These are phyloP conservation scores for Sinopyrophorus schimmeli DNA, from an alignment of 2,888 invertebrate genomes.

Conservation along the genomic window DNA sequence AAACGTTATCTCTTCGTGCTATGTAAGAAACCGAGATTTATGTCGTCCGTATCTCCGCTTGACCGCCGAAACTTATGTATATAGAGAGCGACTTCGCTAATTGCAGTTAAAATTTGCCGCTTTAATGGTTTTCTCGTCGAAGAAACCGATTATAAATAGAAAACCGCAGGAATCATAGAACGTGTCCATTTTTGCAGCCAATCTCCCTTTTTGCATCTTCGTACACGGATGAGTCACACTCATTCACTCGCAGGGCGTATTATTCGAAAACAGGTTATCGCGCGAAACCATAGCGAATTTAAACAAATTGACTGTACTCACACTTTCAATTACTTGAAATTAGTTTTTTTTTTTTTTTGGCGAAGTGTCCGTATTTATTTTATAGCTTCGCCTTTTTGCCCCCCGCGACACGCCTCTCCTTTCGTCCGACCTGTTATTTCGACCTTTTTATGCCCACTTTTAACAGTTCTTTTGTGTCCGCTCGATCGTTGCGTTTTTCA, in stretches of 20 bases:
- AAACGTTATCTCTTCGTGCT: constrained; percentile 40
- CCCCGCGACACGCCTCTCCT: constrained; percentile 7
- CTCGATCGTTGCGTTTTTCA: constrained; percentile 3
- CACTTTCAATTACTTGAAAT: constrained; percentile 52
- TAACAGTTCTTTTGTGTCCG: constrained; percentile 1
- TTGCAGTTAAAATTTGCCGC: not conserved
- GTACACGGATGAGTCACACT: constrained; percentile 9
- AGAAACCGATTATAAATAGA: not conserved
- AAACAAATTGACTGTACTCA: constrained; percentile 52
- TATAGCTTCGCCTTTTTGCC: constrained; percentile 23
- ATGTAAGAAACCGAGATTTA: constrained; percentile 32
- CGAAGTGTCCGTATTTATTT: constrained; percentile 36
- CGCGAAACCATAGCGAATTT: constrained; percentile 51
- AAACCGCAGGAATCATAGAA: constrained; percentile 8
- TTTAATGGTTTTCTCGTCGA: not conserved
- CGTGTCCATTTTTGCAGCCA: constrained; percentile 9
- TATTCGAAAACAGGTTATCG: constrained; percentile 27
- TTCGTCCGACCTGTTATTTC: constrained; percentile 13
- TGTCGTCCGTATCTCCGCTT: constrained; percentile 26
- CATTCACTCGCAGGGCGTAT: constrained; percentile 11
- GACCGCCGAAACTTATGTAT: constrained; percentile 15
- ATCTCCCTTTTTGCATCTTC: constrained; percentile 10
- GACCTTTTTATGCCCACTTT: not conserved
- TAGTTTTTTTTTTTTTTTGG: constrained; percentile 50
- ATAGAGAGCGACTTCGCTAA: not conserved